phyloP scores from a whole-genome alignment of 2,888 invertebrate species.

The Carabus problematicus region DNA sequence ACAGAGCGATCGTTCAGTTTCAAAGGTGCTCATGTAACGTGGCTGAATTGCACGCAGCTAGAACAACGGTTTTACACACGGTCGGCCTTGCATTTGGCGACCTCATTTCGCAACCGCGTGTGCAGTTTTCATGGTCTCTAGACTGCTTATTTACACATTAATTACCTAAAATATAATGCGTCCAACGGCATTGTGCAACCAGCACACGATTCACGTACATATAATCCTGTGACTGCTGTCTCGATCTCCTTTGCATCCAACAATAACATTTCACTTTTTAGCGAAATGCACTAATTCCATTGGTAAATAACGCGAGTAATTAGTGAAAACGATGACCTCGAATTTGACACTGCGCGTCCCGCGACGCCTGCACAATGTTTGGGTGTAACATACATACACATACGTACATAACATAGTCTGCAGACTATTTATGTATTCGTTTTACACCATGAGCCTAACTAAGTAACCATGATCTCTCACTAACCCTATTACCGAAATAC shows the following conservation, averaged over 20 bases:
- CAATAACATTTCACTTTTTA: conserved; percentile 25
- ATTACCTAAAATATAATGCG: conserved; percentile 23
- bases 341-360: neutral
- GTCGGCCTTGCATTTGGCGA: conserved; percentile 54
- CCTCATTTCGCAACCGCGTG: conserved; percentile 59
- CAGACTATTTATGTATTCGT: no score
- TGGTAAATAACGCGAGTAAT: conserved; percentile 24
- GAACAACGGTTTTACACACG: no score
- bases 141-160: conserved; percentile 15
- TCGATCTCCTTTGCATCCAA: neutral
- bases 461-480: no score
- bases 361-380: no score
- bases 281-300: conserved; percentile 38
- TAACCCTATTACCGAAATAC: no score
- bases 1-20: no score
- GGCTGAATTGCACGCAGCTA: no score
- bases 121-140: conserved; percentile 45
- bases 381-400: no score
- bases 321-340: conserved; percentile 18
- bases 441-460: no score
- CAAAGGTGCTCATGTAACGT: no score
- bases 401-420: no score
- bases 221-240: neutral
- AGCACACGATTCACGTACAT: neutral
- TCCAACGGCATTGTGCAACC: conserved; percentile 13